phyloP scores from a whole-genome alignment of 2,888 invertebrate genomes.

The Eretmocerus hayati region DNA sequence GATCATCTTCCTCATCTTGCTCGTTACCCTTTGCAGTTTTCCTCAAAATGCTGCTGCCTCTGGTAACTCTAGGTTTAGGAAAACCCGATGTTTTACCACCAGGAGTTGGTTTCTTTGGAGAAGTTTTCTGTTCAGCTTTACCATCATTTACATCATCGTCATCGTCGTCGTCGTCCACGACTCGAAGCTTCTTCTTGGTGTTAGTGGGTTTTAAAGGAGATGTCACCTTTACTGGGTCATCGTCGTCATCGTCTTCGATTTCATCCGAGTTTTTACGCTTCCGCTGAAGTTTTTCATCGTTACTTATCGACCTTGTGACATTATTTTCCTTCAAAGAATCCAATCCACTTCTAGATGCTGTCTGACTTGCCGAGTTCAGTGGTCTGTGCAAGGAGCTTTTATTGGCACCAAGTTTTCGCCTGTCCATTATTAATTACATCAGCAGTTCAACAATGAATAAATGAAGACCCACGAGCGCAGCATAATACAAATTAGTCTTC shows the following conservation, averaged over 20 bases:
- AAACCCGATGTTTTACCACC: background rate
- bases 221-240: background rate
- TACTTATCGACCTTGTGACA: background rate
- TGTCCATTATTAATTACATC: too few species aligned
- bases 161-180: background rate
- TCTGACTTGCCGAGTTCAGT: slow-evolving; percentile 11
- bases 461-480: too few species aligned
- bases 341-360: background rate
- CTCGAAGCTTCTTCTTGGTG: slow-evolving; percentile 7
- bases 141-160: background rate
- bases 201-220: background rate
- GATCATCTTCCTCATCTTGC: background rate
- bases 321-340: background rate
- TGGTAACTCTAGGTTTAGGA: background rate
- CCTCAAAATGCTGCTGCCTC: background rate
- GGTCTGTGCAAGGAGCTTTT: slow-evolving; percentile 8
- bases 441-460: too few species aligned
- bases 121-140: background rate
- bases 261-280: background rate
- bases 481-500: too few species aligned
- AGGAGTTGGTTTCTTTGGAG: background rate
- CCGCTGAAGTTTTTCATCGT: background rate
- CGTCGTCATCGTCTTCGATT: background rate
- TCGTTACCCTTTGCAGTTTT: background rate
- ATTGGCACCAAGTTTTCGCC: slow-evolving; percentile 10